Base-by-base conservation (phyloP, 2,113 vertebrate genomes). In the Dissostichus mawsoni region DNA sequence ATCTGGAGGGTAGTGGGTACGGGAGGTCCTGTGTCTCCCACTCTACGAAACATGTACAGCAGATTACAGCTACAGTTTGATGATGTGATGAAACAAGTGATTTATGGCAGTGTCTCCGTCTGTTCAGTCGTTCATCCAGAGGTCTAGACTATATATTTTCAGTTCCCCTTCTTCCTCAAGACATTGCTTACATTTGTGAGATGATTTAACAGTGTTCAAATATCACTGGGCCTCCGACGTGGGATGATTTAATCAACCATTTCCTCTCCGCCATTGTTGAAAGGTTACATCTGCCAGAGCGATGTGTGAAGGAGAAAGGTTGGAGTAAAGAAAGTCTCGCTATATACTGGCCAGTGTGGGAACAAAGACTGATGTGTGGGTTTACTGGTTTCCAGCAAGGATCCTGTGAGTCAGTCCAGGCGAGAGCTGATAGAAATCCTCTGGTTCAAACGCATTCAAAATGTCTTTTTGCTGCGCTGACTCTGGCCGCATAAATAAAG, bases 401-500 rank as follows among this genome's bases (percentile, higher is more conserved):
- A 82, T 83, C 81, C 76, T 76, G 78, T 77, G 85, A 90, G 84
- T 90, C 86, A 86, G 84, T 87, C 63, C 86, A 68, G 72, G 81
- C 81, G 47, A 80, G 72, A 84, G 76, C 82, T 79, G 85, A 80
- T 69, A 82, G 82, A 92, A 90, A 88, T 85, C 73, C 65, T 85
- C 86, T 82, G 85, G 58, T 88, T 81, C 59, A 86, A 78, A 87
- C 8, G 68, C 68, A 75, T 87, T 88, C 53, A 69, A 77, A 78
- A 82, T 79, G 75, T 92, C 89, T 72, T 72, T 82, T 69, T 53
- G 65, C 88, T 83, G 81, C 63, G 25, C 67, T 82, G 57, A 82
- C 63, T 78, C 88, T 80, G 91, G 89, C 89, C 90, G 92, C 80
- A 92, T 94, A 95, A 94, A 95, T 95, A 95, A 95, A 95, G 95